Evolutionary conservation across 2,888 invertebrate genomes (phyloP), one percentile per base, ranked within the genome.

Genomic region (Idaea dimidiata): DNA sequence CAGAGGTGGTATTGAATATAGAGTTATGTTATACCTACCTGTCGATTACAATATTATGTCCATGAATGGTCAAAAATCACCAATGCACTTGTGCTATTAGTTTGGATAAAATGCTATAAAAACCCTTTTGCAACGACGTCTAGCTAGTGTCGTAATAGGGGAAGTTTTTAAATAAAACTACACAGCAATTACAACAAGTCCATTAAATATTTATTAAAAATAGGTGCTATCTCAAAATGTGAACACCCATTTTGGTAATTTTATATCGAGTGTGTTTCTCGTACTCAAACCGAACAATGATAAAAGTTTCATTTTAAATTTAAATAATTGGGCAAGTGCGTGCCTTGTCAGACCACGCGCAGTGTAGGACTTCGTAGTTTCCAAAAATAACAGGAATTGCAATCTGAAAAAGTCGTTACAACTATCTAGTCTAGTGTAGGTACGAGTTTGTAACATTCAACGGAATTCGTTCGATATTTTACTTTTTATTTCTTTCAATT

Each of bases 271-370:
- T 3, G 56, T 64, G 33, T 70, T 67, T 54, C 17, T 66, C 8
- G 53, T 55, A 54, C 64, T 62, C 0, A 68, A 67, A 63, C 57
- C 61, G 0, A n/a, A n/a, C n/a, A n/a, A n/a, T n/a, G n/a, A n/a
- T n/a, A n/a, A n/a, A n/a, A n/a, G n/a, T n/a, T n/a, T 68, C 31
- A 68, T 66, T 59, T 8, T 69, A 17, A 72, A 76, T 59, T 55
- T 72, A 55, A 72, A 73, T n/a, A n/a, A n/a, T n/a, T n/a, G n/a
- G n/a, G n/a, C n/a, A n/a, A n/a, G n/a, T n/a, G n/a, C n/a, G n/a
- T n/a, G n/a, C n/a, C n/a, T n/a, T n/a, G n/a, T n/a, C n/a, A n/a
- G n/a, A n/a, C n/a, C n/a, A n/a, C n/a, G n/a, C n/a, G n/a, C n/a
- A n/a, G n/a, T n/a, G n/a, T n/a, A n/a, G n/a, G n/a, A n/a, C n/a